A percentile compares a stretch with the other conserved stretches of the same genome.
Evolutionary conservation across 1,140 invertebrate species (phyloP).

Genomic region (Drosophila albomicans): DNA sequence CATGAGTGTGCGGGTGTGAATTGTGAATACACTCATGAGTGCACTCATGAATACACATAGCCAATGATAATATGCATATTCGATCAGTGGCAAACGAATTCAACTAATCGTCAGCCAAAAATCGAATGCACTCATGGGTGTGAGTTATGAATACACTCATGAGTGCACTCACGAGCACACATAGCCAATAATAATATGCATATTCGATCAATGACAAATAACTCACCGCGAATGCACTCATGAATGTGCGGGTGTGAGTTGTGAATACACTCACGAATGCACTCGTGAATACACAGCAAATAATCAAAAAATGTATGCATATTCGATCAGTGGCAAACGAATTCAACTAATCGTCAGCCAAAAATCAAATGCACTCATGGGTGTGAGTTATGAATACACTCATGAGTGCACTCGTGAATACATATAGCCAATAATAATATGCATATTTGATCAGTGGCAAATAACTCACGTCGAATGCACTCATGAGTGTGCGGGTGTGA

Average conservation of each 20-base stretch:
- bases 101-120: neutral
- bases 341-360: too few relatives aligned
- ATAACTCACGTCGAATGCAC: neutral
- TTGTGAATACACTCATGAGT: conserved; percentile 10
- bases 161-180: too few relatives aligned
- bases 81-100: too few relatives aligned
- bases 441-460: neutral
- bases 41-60: too few relatives aligned
- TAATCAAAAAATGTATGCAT: too few relatives aligned
- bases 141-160: too few relatives aligned
- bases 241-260: too few relatives aligned
- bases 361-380: conserved; percentile 19
- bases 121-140: too few relatives aligned
- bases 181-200: too few relatives aligned
- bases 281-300: conserved; percentile 28
- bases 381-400: conserved; percentile 9
- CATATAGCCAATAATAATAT: neutral
- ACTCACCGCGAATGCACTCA: conserved; percentile 3
- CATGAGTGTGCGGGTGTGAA: neutral
- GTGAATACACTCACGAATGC: conserved; percentile 17
- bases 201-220: too few relatives aligned
- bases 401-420: conserved; percentile 21
- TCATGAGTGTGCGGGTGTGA: neutral
- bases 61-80: too few relatives aligned
- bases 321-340: too few relatives aligned